Conservation (phyloP, 2,797 vertebrate species). For the Myripristis murdjan region DNA sequence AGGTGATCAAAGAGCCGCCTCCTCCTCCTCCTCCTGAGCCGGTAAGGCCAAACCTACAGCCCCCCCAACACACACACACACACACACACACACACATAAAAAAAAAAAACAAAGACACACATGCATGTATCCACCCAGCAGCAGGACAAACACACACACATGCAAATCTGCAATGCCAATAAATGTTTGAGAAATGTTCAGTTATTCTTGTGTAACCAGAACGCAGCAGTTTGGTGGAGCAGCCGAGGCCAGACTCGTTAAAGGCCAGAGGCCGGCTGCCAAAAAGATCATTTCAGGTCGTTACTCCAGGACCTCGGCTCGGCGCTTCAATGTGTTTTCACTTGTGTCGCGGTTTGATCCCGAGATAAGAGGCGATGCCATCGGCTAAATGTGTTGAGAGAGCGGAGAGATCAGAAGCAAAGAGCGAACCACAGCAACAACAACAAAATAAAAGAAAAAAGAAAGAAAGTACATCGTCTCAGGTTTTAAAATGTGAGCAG, state of each 20-base stretch:
- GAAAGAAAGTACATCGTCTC: too few species aligned
- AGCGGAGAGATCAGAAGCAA: too few species aligned
- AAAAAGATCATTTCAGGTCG: background rate
- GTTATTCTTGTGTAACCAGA: background rate
- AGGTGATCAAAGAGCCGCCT: slow-evolving; percentile 93
- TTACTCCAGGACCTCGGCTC: background rate
- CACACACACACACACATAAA: slow-evolving; percentile 13
- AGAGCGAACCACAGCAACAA: too few species aligned
- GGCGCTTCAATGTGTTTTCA: background rate
- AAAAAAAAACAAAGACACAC: too few species aligned
- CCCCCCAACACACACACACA: slow-evolving; percentile 4
- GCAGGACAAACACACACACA: too few species aligned
- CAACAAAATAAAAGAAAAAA: too few species aligned
- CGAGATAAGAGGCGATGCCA: background rate
- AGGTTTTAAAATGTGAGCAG: too few species aligned
- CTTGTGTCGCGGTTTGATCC: background rate
- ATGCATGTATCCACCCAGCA: too few species aligned
- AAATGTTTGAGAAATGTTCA: too few species aligned
- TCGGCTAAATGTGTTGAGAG: background rate
- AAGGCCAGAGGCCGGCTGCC: too few species aligned
- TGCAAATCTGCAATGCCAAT: too few species aligned
- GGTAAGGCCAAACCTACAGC: slow-evolving; percentile 80
- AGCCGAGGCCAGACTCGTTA: too few species aligned
- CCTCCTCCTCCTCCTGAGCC: slow-evolving; percentile 92
- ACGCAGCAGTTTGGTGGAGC: background rate